phyloP scores from a whole-genome alignment of 2,797 vertebrate species.

The Hoplostethus mediterraneus region DNA sequence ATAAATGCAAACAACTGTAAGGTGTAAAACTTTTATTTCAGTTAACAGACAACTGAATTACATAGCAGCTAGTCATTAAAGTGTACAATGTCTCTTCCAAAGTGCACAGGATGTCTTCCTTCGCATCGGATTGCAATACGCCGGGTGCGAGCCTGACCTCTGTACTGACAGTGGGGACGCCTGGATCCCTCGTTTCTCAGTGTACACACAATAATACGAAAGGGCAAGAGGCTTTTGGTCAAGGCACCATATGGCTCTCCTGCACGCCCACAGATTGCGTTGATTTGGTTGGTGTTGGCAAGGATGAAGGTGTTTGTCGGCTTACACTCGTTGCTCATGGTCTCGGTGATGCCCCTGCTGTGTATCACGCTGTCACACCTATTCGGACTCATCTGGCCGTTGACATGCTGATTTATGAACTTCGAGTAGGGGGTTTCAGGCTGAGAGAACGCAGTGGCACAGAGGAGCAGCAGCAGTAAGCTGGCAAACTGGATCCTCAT shows the following conservation, averaged over 20 bases:
- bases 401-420: constrained; percentile 35
- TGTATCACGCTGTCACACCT: background rate
- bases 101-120: constrained; percentile 46
- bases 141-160: constrained; percentile 4
- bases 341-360: fast-evolving
- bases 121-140: constrained; percentile 33
- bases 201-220: constrained; percentile 34
- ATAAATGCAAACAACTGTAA: background rate
- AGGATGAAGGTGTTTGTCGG: constrained; percentile 45
- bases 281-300: background rate
- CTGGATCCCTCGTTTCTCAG: background rate
- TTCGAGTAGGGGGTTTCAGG: fast-evolving
- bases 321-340: constrained; percentile 23
- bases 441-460: constrained; percentile 15
- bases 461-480: constrained; percentile 36
- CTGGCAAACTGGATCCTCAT: constrained; percentile 35
- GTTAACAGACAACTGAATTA: background rate
- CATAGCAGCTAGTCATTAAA: constrained; percentile 8
- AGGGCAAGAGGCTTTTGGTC: constrained; percentile 33
- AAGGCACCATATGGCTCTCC: background rate
- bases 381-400: fast-evolving
- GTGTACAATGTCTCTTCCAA: constrained; percentile 5
- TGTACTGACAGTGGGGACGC: constrained; percentile 35
- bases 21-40: constrained; percentile 2
- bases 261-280: fast-evolving